Base-by-base conservation (phyloP, 2,113 vertebrate species). In the Urocitellus parryii region DNA sequence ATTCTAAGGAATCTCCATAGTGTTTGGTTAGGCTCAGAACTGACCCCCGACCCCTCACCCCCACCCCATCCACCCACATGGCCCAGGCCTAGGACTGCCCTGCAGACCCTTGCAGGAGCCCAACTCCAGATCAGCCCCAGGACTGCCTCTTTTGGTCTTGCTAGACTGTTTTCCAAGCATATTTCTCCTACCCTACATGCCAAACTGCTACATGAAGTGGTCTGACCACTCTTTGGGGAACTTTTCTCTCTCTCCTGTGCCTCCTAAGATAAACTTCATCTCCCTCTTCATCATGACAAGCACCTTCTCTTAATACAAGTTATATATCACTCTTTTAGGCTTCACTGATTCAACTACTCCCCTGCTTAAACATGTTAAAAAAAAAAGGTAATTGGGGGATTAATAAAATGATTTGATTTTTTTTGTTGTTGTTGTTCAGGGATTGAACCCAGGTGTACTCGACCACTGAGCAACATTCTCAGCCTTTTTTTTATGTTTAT, bases 401-500 rank as follows among this genome's bases (percentile, higher is more conserved):
- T 78, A 80, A 90, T 92, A 83, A 61, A 48, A 89, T 87, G 34
- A 87, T n/a, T 82, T 76, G 67, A 63, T 45, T 27, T 68, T 68
- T 68, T 68, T 63, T 51, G 2, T 82, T 56, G 4, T 56, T 56
- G 18, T 56, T 4, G 56, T 56, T 5, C 18, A 5, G 56, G 5
- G 20, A 58, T 58, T 58, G 56, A 58, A 58, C 20, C 20, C 56
- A 58, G 20, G 20, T 20, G 20, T 2, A 58, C 20, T 58, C 20
- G 24, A 58, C 20, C 56, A 24, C 20, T 58, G 56, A 58, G 20
- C 20, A 20, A 58, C 7, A 58, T 58, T 8, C 20, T 20, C 56
- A 58, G 7, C 56, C 56, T 7, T 22, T 58, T 58, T 58, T 24
- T 58, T 45, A 58, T 58, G 18, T 58, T 58, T 58, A 58, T 22